A percentile compares a stretch with the other conserved stretches of the same genome.
Evolutionary conservation across 2,797 vertebrate genomes (phyloP).

Genomic region (Stomatorhinus walkeri): DNA sequence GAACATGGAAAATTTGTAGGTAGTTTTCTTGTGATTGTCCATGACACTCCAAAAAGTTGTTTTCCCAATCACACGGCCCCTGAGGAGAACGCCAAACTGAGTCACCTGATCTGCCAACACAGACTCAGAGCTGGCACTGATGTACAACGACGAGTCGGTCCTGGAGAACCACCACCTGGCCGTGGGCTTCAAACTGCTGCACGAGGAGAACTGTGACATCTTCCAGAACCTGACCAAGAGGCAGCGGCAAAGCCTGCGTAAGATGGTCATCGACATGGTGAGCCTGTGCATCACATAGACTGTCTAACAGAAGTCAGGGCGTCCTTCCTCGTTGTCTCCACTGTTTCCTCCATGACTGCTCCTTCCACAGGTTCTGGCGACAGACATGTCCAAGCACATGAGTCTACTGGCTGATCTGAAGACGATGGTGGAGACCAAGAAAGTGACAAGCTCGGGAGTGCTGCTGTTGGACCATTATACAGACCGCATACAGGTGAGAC

Average conservation of each 20-base stretch:
- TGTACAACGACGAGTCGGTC: constrained; percentile 93
- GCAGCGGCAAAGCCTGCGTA: constrained; percentile 82
- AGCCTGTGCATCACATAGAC: constrained; percentile 23
- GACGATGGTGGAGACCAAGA: constrained; percentile 96
- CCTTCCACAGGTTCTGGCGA: constrained; percentile 76
- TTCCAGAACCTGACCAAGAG: constrained; percentile 86
- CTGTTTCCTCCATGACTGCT: neutral
- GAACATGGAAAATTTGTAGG: neutral
- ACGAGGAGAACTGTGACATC: constrained; percentile 91
- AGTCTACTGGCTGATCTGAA: constrained; percentile 87
- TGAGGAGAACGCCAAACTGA: neutral
- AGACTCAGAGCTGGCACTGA: constrained; percentile 92
- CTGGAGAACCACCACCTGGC: constrained; percentile 92
- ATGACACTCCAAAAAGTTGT: neutral
- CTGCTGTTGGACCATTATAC: constrained; percentile 87
- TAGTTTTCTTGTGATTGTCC: neutral
- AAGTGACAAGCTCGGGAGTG: constrained; percentile 89
- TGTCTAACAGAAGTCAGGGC: neutral
- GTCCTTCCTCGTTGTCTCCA: neutral
- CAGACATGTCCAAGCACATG: constrained; percentile 97
- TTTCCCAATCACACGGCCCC: neutral
- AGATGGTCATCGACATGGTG: constrained; percentile 93
- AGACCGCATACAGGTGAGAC: constrained; percentile 81
- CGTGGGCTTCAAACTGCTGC: constrained; percentile 89
- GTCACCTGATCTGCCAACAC: constrained; percentile 24